Base-by-base conservation (phyloP, 2,113 vertebrate species). In the Cyanoliseus patagonus region DNA sequence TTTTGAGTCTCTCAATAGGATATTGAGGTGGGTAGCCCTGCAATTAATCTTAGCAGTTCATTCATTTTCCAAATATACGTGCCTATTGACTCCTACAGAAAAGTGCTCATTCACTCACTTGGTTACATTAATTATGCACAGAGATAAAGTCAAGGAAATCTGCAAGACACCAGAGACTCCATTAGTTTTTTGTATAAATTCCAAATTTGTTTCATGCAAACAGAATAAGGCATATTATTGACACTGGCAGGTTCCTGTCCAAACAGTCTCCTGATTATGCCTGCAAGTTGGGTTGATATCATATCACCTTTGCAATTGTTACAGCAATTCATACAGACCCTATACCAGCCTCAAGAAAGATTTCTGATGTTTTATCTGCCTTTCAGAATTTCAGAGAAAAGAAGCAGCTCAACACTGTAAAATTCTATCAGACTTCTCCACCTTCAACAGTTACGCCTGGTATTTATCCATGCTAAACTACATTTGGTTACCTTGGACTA, bases 131-230 rank as follows among this genome's bases (percentile, higher is more conserved):
- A 91, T 88, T 85, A 91, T 46, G 74, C 9, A 9, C 68, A 94
- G 92, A 90, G 67, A 8, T 70, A 94, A 93, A 90, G 67, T 72
- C 55, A 78, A 63, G 10, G 78, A 57, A 64, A 67, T 69, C 91
- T 77, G 47, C 5, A 28, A 51, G 62, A n/a, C 90, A 94, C 63
- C 39, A 83, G 68, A 68, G 87, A 53, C 80, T 89, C 89, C 47
- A 94, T 88, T 74, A 88, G 77, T 89, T 94, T 90, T 83, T 73
- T 83, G 77, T 83, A 79, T 84, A 90, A 82, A 92, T 83, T 96
- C 86, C 83, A 59, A 10, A 80, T 39, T 23, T 63, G 42, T 46
- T 49, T 57, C 13, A 11, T 80, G 83, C 31, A 79, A 94, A 73
- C 77, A 88, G 63, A 23, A 95, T 33, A 80, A 92, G 47, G 88